Conservation (phyloP, 2,113 vertebrate species). For the Ptilonorhynchus violaceus region DNA sequence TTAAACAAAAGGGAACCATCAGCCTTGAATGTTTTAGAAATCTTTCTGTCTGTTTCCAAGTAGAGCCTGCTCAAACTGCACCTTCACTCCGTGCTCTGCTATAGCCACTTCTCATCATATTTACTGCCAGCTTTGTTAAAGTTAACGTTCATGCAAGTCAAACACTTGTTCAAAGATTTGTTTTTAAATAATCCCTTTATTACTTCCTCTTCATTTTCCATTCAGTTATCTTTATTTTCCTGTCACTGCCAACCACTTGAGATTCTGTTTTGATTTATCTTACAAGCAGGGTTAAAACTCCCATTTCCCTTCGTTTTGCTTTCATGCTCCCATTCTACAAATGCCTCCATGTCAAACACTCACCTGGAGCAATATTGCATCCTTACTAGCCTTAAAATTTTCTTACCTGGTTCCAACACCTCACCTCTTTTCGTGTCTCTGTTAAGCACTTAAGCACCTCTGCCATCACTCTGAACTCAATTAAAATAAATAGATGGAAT, state of each 20-base stretch:
- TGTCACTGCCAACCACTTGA: background rate
- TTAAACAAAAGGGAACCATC: background rate
- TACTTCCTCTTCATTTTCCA: slow-evolving; percentile 15
- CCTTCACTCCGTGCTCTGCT: background rate
- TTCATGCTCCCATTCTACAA: background rate
- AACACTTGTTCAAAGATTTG: background rate
- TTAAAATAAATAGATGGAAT: background rate
- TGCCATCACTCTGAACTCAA: background rate
- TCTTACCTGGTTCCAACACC: background rate
- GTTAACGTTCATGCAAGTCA: background rate
- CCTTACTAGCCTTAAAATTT: background rate
- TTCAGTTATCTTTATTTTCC: background rate
- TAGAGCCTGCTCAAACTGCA: background rate
- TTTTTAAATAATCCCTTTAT: slow-evolving; percentile 22
- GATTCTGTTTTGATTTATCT: background rate
- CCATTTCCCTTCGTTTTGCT: background rate
- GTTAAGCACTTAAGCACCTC: background rate
- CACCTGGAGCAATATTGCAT: background rate
- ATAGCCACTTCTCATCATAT: background rate
- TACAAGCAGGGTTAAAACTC: background rate
- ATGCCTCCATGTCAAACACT: background rate
- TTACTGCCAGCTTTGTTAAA: background rate
- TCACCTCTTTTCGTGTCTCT: background rate
- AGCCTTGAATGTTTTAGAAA: background rate
- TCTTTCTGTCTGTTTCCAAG: background rate